A percentile compares a stretch with the other conserved stretches of the same genome.
phyloP scores from a whole-genome alignment of 2,113 vertebrate species.

The Lipotes vexillifer region DNA sequence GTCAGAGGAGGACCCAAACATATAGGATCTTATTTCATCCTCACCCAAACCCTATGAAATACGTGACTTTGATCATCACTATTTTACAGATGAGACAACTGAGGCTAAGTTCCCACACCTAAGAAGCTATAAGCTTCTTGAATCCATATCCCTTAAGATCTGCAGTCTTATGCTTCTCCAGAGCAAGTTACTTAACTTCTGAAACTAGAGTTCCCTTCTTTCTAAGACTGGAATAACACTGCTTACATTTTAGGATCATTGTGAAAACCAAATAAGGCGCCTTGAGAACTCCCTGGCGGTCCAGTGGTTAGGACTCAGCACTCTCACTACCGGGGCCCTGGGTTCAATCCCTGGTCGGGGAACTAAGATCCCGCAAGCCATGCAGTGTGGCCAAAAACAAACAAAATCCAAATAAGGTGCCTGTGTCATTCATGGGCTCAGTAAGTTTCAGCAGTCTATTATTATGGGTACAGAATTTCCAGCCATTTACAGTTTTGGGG shows the following conservation, averaged over 20 bases:
- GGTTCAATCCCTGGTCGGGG: background rate
- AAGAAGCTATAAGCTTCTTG: background rate
- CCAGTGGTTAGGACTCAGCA: background rate
- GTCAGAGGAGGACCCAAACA: background rate
- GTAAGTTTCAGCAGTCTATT: background rate
- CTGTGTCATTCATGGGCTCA: background rate
- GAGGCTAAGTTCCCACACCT: background rate
- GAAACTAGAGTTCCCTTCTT: background rate
- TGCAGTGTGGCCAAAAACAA: background rate
- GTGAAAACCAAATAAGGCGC: background rate
- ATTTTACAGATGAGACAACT: conserved; percentile 2
- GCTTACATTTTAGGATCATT: background rate
- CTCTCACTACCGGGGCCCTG: background rate
- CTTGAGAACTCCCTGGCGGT: background rate
- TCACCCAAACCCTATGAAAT: background rate
- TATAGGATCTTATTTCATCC: background rate
- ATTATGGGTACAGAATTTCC: background rate
- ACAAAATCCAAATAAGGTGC: background rate
- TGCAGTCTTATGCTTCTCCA: background rate
- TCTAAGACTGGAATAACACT: background rate
- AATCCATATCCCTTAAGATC: background rate
- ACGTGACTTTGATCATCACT: background rate
- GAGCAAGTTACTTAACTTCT: background rate
- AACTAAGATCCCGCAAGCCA: background rate
- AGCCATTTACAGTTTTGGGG: background rate